Percentiles rank a stretch among this genome's conserved stretches.
Evolutionary conservation across 2,797 vertebrate species (phyloP).

Genomic region (Sebastes umbrosus): DNA sequence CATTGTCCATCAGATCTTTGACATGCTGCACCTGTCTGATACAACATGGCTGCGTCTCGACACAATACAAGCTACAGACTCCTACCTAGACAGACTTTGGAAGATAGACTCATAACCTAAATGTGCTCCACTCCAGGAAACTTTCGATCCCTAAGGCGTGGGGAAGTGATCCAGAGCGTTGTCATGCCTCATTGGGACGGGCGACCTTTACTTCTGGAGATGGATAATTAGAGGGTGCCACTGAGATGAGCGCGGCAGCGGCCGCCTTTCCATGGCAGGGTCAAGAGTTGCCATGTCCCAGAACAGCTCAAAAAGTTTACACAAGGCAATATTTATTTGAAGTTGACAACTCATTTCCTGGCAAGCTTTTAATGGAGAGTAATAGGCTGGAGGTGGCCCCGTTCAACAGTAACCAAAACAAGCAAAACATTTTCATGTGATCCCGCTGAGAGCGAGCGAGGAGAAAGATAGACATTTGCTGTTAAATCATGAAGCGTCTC

Average conservation of each 20-base stretch:
- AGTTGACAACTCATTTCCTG: conserved; percentile 66
- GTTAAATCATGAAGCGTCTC: not conserved
- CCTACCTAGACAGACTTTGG: not conserved
- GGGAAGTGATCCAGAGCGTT: conserved; percentile 1
- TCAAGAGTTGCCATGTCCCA: conserved; percentile 44
- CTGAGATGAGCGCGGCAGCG: conserved; percentile 36
- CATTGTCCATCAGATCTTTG: conserved; percentile 11
- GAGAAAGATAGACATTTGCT: not conserved
- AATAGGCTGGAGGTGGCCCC: conserved; percentile 20
- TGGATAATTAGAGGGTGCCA: conserved; percentile 69
- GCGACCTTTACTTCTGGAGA: conserved; percentile 55
- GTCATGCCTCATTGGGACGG: conserved; percentile 43
- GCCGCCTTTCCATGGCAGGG: conserved; percentile 65
- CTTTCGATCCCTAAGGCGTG: not conserved
- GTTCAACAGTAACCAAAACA: conserved; percentile 59
- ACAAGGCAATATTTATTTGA: conserved; percentile 68
- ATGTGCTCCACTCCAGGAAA: not conserved
- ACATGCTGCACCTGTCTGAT: conserved; percentile 18
- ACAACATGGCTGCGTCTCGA: not conserved
- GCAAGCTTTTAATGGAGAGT: conserved; percentile 41
- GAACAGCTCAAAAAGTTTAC: conserved; percentile 51
- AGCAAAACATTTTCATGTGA: conserved; percentile 31
- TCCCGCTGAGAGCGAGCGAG: conserved; percentile 14
- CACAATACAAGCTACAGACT: not conserved
- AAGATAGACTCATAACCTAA: not conserved